phyloP scores from a whole-genome alignment of 2,113 vertebrate species.

The Phylloscopus whistleri region DNA sequence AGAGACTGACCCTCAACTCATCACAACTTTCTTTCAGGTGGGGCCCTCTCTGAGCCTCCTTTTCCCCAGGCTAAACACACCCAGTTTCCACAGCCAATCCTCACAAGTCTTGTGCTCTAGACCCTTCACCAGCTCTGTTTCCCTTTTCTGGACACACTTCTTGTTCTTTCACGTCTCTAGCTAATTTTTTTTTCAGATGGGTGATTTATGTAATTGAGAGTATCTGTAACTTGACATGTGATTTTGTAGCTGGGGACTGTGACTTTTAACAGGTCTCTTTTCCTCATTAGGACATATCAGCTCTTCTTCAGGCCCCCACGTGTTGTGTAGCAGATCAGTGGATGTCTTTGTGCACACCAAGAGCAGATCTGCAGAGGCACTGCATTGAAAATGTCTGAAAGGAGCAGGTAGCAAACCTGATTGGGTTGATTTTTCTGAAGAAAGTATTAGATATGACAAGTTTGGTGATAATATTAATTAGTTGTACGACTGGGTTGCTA shows the following conservation, averaged over 20 bases:
- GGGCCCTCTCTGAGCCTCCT: background rate
- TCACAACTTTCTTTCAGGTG: no score
- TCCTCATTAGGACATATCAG: rapidly evolving
- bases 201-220: background rate
- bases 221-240: background rate
- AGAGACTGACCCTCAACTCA: background rate
- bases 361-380: background rate
- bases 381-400: background rate
- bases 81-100: background rate
- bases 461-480: background rate
- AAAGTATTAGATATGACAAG: background rate
- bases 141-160: background rate
- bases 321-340: background rate
- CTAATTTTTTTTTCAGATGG: background rate
- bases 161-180: background rate
- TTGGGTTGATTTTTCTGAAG: background rate
- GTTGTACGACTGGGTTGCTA: background rate
- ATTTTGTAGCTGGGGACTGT: background rate
- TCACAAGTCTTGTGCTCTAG: background rate
- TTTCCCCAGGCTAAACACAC: background rate
- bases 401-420: background rate
- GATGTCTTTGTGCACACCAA: background rate
- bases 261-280: background rate
- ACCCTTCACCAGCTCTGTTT: background rate
- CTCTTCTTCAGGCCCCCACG: rapidly evolving